Evolutionary conservation across 1,140 invertebrate genomes (phyloP).

Genomic region (Branchinecta lynchi): DNA sequence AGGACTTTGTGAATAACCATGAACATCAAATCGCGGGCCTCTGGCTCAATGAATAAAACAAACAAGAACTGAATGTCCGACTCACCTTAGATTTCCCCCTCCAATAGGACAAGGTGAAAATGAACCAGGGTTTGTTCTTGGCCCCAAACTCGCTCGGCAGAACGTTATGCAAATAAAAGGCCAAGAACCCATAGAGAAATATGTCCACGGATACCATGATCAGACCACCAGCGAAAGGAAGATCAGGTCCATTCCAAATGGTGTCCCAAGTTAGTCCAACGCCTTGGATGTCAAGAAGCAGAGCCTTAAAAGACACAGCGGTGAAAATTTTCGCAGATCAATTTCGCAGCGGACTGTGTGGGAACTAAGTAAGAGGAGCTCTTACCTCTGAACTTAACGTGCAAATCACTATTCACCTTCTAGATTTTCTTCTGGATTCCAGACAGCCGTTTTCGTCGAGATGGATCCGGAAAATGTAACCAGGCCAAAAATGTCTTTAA

Average conservation of each 20-base stretch:
- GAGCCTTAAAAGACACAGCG: conserved; percentile 37
- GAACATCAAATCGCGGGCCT: background rate
- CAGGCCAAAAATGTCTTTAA: too few relatives aligned
- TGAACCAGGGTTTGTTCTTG: background rate
- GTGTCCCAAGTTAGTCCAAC: conserved; percentile 57
- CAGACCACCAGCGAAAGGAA: conserved; percentile 56
- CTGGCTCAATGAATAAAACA: conserved; percentile 16
- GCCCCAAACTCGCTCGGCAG: conserved; percentile 43
- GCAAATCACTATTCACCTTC: too few relatives aligned
- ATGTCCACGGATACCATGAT: conserved; percentile 61
- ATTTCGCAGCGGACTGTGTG: too few relatives aligned
- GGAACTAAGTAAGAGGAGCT: too few relatives aligned
- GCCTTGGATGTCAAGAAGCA: conserved; percentile 50
- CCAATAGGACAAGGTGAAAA: background rate
- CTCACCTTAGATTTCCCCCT: conserved; percentile 22
- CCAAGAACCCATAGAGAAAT: conserved; percentile 49
- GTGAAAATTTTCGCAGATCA: too few relatives aligned
- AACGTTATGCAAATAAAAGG: conserved; percentile 59
- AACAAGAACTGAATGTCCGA: conserved; percentile 13
- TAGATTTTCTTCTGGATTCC: too few relatives aligned
- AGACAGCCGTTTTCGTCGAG: too few relatives aligned
- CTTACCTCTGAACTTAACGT: too few relatives aligned
- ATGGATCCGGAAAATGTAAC: too few relatives aligned
- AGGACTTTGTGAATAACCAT: too few relatives aligned
- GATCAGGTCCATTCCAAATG: conserved; percentile 45